These are phyloP conservation scores for Gastrophysa polygoni DNA, from an alignment of 2,888 invertebrate genomes.

Conservation along the genomic window DNA sequence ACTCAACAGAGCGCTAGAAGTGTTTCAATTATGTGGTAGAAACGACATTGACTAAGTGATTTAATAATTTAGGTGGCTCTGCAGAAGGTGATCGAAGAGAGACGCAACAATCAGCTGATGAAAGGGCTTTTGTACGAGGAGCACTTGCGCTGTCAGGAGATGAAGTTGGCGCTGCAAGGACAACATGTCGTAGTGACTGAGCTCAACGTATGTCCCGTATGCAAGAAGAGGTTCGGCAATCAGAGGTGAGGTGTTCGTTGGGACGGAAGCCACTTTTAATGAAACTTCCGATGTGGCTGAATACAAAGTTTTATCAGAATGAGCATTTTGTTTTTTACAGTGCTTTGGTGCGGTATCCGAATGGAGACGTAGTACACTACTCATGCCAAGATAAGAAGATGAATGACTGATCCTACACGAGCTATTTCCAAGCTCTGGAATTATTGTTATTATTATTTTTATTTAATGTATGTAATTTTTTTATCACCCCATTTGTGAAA, in stretches of 20 bases:
- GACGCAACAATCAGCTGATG: conserved; percentile 77
- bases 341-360: conserved; percentile 91
- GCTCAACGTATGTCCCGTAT: conserved; percentile 86
- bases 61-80: conserved; percentile 12
- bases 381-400: conserved; percentile 74
- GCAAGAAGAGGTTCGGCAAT: conserved; percentile 91
- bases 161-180: conserved; percentile 80
- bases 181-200: conserved; percentile 85
- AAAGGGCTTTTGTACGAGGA: conserved; percentile 86
- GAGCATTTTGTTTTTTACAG: conserved; percentile 64
- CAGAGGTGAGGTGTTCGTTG: conserved; percentile 67
- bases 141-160: conserved; percentile 81
- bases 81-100: conserved; percentile 69
- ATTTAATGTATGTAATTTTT: too few species aligned
- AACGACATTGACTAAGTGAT: too few species aligned
- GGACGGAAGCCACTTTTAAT: not conserved
- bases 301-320: too few species aligned
- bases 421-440: too few species aligned
- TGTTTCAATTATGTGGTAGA: too few species aligned
- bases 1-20: too few species aligned
- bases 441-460: too few species aligned
- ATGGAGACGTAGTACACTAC: conserved; percentile 91
- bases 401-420: not conserved
- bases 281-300: not conserved
- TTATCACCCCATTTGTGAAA: not conserved